Conservation (phyloP, 2,888 invertebrate genomes). For the Barypeithes pellucidus region DNA sequence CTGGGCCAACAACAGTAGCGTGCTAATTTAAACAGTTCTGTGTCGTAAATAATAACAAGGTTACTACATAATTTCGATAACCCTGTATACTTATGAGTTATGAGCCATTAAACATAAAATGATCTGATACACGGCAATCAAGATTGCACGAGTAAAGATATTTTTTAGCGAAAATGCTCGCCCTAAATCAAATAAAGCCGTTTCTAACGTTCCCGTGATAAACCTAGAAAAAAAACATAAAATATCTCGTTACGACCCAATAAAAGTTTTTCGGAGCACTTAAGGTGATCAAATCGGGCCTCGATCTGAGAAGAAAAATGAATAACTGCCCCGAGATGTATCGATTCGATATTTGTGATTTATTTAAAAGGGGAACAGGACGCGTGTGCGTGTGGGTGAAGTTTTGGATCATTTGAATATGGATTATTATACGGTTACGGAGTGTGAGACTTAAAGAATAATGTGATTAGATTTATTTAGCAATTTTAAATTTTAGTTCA, state of each 20-base stretch:
- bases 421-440: not conserved
- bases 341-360: constrained; percentile 46
- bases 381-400: constrained; percentile 10
- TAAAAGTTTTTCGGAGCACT: constrained; percentile 52
- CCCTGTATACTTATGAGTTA: no score
- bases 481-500: no score
- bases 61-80: no score
- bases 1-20: no score
- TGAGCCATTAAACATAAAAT: not conserved
- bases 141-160: constrained; percentile 2
- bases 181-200: constrained; percentile 28
- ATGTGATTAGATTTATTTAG: no score
- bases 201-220: constrained; percentile 35
- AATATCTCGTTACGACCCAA: constrained; percentile 52
- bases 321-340: constrained; percentile 45
- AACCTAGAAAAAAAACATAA: constrained; percentile 50
- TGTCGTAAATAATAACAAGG: no score
- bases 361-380: constrained; percentile 35
- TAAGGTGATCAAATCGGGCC: constrained; percentile 51
- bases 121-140: not conserved
- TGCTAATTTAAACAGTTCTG: no score
- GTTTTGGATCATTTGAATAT: not conserved
- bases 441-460: no score
- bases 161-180: constrained; percentile 9
- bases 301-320: constrained; percentile 46